These are phyloP conservation scores for Panthera uncia DNA, from an alignment of 2,113 vertebrate species.

Conservation along the genomic window DNA sequence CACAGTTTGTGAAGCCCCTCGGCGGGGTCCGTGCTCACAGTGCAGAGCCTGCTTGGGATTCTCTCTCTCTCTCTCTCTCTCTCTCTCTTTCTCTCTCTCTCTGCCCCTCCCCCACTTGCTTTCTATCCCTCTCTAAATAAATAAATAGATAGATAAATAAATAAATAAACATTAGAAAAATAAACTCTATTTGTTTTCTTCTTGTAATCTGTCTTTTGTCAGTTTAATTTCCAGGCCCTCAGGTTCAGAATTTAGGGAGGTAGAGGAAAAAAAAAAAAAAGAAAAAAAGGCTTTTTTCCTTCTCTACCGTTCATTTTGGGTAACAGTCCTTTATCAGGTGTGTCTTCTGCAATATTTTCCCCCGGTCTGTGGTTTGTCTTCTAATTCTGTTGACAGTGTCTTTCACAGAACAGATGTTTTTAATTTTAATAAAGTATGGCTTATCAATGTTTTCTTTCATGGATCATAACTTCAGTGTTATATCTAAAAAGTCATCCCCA, in stretches of 20 bases:
- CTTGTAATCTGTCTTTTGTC: background rate
- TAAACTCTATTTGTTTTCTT: background rate
- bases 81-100: too few species aligned
- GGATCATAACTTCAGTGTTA: background rate
- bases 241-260: background rate
- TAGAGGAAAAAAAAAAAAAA: background rate
- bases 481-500: background rate
- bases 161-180: background rate
- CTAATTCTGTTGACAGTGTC: background rate
- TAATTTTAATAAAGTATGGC: background rate
- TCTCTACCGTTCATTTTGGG: background rate
- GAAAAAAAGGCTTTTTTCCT: background rate
- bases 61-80: too few species aligned
- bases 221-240: background rate
- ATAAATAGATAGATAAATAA: too few species aligned
- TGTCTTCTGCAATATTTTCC: background rate
- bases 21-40: too few species aligned
- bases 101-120: too few species aligned
- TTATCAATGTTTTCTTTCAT: background rate
- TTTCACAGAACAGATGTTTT: background rate
- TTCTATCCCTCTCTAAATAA: too few species aligned
- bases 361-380: background rate
- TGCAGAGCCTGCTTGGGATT: too few species aligned
- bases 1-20: too few species aligned
- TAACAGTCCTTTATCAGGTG: background rate